Evolutionary conservation across 1,140 invertebrate species (phyloP).

Genomic region (Euglossa dilemma): DNA sequence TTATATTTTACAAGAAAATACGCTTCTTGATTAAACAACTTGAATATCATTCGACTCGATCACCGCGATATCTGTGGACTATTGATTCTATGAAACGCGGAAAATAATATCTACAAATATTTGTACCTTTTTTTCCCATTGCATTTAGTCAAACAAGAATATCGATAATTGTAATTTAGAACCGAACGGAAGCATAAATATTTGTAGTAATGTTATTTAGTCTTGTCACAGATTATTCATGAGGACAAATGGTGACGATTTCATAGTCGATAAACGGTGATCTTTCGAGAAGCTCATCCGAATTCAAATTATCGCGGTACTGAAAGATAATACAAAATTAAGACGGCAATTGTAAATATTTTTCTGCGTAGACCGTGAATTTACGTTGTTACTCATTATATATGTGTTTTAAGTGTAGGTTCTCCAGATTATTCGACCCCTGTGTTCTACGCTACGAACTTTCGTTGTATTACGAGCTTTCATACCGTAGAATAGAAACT

Average conservation of each 20-base stretch:
- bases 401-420: background rate
- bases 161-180: background rate
- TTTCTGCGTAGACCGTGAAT: background rate
- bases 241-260: background rate
- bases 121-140: background rate
- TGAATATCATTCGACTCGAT: too few species aligned
- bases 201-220: background rate
- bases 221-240: background rate
- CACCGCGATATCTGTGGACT: background rate
- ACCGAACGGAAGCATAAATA: background rate
- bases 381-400: background rate
- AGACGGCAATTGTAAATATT: conserved; percentile 23
- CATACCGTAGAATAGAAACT: background rate
- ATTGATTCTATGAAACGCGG: too few species aligned
- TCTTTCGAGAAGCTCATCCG: background rate
- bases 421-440: background rate
- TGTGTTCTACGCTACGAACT: too few species aligned
- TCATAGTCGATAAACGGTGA: background rate
- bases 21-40: background rate
- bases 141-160: background rate
- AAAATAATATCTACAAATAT: background rate
- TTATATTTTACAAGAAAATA: conserved; percentile 1
- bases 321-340: background rate
- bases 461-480: background rate
- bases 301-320: background rate